phyloP scores from a whole-genome alignment of 1,140 invertebrate genomes.

The Vollenhovia emeryi region DNA sequence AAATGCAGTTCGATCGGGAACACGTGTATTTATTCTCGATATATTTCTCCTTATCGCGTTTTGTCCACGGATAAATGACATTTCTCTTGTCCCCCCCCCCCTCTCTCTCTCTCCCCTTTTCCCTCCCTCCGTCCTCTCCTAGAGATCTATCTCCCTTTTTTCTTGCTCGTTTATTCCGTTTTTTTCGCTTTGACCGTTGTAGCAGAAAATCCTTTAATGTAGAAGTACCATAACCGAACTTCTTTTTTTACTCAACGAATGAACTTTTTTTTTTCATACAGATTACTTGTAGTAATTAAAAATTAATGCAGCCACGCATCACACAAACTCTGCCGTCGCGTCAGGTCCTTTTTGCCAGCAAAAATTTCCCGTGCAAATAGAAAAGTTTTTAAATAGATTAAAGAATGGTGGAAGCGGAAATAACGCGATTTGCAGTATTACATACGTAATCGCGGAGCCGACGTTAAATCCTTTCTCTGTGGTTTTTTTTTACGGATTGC shows the following conservation, averaged over 20 bases:
- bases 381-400: not conserved
- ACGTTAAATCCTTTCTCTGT: not conserved
- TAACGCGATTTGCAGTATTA: constrained; percentile 10
- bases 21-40: constrained; percentile 53
- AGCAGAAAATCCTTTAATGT: constrained; percentile 8
- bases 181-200: constrained; percentile 1
- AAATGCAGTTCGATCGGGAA: constrained; percentile 24
- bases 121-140: not conserved
- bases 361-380: not conserved
- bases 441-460: not conserved
- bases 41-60: constrained; percentile 40
- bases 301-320: constrained; percentile 25
- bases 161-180: not conserved
- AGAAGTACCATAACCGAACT: not conserved
- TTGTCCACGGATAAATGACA: constrained; percentile 19
- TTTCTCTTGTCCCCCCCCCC: not conserved
- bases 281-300: constrained; percentile 30
- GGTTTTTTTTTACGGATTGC: not conserved
- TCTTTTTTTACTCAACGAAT: constrained; percentile 41
- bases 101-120: not conserved
- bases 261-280: not conserved
- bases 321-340: not conserved
- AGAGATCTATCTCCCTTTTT: not conserved
- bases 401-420: not conserved
- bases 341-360: not conserved